Evolutionary conservation across 2,797 vertebrate species (phyloP), one percentile per base, ranked within the genome.

Genomic region (Sitta carolinensis): DNA sequence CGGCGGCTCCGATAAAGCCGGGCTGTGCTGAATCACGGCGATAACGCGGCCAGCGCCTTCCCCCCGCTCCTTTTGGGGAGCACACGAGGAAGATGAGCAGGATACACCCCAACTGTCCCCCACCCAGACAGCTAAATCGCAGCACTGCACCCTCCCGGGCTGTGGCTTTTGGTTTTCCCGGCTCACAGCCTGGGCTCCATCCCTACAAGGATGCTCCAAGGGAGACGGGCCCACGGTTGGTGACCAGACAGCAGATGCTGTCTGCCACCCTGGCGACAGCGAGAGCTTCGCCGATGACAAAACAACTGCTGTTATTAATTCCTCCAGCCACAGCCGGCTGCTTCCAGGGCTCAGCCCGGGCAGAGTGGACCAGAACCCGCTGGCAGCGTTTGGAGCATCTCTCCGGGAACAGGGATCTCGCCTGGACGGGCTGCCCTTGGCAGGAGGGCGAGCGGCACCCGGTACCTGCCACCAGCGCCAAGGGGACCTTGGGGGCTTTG

Each of bases 131-230:
- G 15, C 10, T 27, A 36, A 42, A 38, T 7, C 45, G 16, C 40
- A 2, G 32, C 54, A 3, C 42, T 0, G 3, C 5, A 22, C 2
- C 7, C n/a, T 66, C 18, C 40, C 0, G 0, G 25, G 36, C 13
- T 21, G 32, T 0, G 9, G 30, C 4, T 84, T 59, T 47, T n/a
- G 52, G 84, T 1, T 72, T 13, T 36, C 54, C 32, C 1, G 27
- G 54, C 62, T 73, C 34, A 1, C 1, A 12, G 58, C 23, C 26
- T 17, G 36, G 7, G n/a, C 54, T 45, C 34, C 73, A 51, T 70
- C 85, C 79, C 81, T 16, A 11, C n/a, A 54, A 32, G 14, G 47
- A 47, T 16, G 58, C 64, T 58, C 77, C 63, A 25, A 76, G 32
- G 45, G 69, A 18, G 66, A 61, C 13, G 15, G 61, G 80, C 86